A percentile compares a stretch with the other conserved stretches of the same genome.
Evolutionary conservation across 2,797 vertebrate species (phyloP).

Genomic region (Fundulus diaphanus): DNA sequence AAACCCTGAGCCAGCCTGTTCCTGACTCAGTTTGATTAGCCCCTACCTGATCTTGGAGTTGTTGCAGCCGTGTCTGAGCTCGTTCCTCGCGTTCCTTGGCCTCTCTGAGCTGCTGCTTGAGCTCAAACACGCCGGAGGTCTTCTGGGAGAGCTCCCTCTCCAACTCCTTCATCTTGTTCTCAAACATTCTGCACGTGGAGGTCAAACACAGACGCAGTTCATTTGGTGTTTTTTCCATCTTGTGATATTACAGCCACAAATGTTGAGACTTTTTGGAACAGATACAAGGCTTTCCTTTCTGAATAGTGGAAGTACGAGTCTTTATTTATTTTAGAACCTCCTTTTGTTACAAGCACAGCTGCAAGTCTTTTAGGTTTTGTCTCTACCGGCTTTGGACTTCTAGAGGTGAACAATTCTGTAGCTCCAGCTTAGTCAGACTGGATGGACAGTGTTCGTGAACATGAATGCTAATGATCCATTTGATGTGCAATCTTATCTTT

Average conservation of each 20-base stretch:
- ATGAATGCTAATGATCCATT: too few relatives aligned
- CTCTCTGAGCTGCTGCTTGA: constrained; percentile 85
- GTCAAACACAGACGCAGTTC: neutral
- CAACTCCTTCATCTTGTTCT: constrained; percentile 90
- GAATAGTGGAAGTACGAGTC: too few relatives aligned
- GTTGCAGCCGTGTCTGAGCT: constrained; percentile 69
- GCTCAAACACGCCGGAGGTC: constrained; percentile 80
- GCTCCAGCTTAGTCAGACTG: too few relatives aligned
- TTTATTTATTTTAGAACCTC: too few relatives aligned
- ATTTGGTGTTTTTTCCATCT: neutral
- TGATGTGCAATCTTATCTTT: too few relatives aligned
- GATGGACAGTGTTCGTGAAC: too few relatives aligned
- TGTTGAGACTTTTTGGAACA: neutral
- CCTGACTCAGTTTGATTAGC: neutral
- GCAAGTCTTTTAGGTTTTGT: neutral
- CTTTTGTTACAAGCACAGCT: too few relatives aligned
- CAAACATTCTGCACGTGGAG: constrained; percentile 84
- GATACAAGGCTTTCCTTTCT: neutral
- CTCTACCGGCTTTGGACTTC: neutral
- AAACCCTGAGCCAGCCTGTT: neutral
- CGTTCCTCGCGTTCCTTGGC: constrained; percentile 80
- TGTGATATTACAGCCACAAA: neutral
- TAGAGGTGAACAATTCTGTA: too few relatives aligned
- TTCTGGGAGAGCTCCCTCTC: constrained; percentile 88
- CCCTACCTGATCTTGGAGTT: constrained; percentile 87